Conservation (phyloP, 2,113 vertebrate genomes). For the Charadrius vociferus region DNA sequence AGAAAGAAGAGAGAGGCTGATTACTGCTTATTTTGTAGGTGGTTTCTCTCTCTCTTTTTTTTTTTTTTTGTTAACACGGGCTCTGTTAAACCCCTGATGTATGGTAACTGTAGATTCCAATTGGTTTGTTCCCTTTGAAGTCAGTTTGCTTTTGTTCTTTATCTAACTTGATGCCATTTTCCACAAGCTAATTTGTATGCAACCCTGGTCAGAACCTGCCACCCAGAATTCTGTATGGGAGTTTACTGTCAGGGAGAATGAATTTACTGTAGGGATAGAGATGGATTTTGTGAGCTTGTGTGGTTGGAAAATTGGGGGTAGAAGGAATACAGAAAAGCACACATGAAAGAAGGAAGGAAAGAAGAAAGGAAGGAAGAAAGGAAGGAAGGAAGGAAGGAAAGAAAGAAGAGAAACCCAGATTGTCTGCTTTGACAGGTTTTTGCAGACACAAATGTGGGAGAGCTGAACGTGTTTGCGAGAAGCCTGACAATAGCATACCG, state of each 20-base stretch:
- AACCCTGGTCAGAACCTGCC: slow-evolving; percentile 73
- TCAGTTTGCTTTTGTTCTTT: slow-evolving; percentile 87
- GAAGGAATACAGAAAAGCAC: background rate
- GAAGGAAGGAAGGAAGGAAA: too few relatives aligned
- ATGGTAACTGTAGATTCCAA: slow-evolving; percentile 65
- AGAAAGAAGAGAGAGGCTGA: slow-evolving; percentile 67
- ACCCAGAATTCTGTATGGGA: slow-evolving; percentile 83
- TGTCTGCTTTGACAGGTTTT: background rate
- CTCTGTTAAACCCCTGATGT: slow-evolving; percentile 72
- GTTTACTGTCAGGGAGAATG: slow-evolving; percentile 63
- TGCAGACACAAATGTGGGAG: background rate
- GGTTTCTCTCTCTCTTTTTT: too few relatives aligned
- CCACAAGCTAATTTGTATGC: slow-evolving; percentile 85
- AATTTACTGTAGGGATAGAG: slow-evolving; percentile 59
- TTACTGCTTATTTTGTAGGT: slow-evolving; percentile 63
- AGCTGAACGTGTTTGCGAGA: background rate
- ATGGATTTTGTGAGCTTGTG: background rate
- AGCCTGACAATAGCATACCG: background rate
- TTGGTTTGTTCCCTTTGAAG: slow-evolving; percentile 80
- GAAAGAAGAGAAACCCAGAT: too few relatives aligned
- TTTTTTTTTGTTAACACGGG: slow-evolving; percentile 47
- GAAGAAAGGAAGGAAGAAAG: background rate
- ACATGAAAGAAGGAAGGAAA: background rate
- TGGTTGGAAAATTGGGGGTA: background rate
- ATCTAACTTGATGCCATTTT: slow-evolving; percentile 86